Conservation (phyloP, 2,113 vertebrate genomes). For the Suncus etruscus region DNA sequence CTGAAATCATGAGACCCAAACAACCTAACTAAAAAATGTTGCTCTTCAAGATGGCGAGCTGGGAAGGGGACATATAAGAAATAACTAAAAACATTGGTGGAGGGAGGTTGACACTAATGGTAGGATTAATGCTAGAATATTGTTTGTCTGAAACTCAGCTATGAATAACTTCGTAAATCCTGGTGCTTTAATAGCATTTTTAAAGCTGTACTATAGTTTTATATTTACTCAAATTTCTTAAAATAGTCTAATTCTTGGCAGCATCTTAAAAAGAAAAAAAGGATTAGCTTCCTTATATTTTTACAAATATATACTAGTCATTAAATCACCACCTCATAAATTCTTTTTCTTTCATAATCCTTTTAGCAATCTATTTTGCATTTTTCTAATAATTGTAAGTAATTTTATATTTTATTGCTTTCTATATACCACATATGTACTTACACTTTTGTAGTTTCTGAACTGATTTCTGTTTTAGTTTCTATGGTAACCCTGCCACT, state of each 20-base stretch:
- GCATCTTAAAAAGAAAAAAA: conserved; percentile 35
- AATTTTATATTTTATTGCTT: conserved; percentile 59
- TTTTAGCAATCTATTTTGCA: conserved; percentile 23
- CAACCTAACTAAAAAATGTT: no score
- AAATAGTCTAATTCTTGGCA: conserved; percentile 47
- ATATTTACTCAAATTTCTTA: conserved; percentile 50
- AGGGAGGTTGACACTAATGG: no score
- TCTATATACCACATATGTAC: conserved; percentile 73
- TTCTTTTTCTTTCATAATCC: background rate
- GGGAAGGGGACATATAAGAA: no score
- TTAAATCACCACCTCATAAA: conserved; percentile 23
- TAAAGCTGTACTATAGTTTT: conserved; percentile 24
- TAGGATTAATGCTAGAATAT: no score
- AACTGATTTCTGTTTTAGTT: conserved; percentile 79
- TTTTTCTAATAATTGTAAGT: conserved; percentile 64
- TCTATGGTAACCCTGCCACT: conserved; percentile 83
- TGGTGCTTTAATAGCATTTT: no score
- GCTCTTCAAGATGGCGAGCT: no score
- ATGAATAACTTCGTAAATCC: no score
- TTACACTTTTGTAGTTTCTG: conserved; percentile 69
- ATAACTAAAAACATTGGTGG: no score
- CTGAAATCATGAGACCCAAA: no score
- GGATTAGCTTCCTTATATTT: background rate
- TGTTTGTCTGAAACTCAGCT: no score
- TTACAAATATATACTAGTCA: conserved; percentile 1